A percentile compares a stretch with the other conserved stretches of the same genome.
phyloP scores from a whole-genome alignment of 2,797 vertebrate genomes.

The Phrynocephalus forsythii region DNA sequence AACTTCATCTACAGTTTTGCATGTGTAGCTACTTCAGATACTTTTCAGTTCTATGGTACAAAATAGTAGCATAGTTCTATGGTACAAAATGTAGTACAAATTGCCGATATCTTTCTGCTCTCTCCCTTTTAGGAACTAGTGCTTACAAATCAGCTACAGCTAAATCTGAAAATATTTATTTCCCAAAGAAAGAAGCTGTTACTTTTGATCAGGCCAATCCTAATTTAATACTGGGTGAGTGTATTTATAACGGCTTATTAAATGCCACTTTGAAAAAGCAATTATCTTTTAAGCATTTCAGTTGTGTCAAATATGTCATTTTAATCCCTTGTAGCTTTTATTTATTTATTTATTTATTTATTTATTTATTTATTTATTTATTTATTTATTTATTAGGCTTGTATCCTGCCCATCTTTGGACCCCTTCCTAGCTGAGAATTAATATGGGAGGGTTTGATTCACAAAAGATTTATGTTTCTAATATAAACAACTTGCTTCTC shows the following conservation, averaged over 20 bases:
- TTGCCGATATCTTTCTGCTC: neutral
- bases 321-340: neutral
- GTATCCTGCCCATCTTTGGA: neutral
- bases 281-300: neutral
- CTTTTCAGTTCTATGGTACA: neutral
- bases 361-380: no score
- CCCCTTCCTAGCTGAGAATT: neutral
- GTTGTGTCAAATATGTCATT: neutral
- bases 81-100: neutral
- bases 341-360: no score
- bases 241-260: constrained; percentile 40
- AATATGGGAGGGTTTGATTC: constrained; percentile 4
- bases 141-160: constrained; percentile 84
- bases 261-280: neutral
- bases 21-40: neutral
- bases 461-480: constrained; percentile 15
- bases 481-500: neutral
- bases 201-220: constrained; percentile 95
- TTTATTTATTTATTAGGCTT: no score
- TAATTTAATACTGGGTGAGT: constrained; percentile 89
- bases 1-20: neutral
- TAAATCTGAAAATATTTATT: constrained; percentile 89
- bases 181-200: constrained; percentile 93
- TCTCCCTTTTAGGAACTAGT: constrained; percentile 78
- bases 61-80: neutral